A percentile compares a stretch with the other conserved stretches of the same genome.
These are phyloP conservation scores for Euplexia lucipara DNA, from an alignment of 2,888 invertebrate species.

Conservation along the genomic window DNA sequence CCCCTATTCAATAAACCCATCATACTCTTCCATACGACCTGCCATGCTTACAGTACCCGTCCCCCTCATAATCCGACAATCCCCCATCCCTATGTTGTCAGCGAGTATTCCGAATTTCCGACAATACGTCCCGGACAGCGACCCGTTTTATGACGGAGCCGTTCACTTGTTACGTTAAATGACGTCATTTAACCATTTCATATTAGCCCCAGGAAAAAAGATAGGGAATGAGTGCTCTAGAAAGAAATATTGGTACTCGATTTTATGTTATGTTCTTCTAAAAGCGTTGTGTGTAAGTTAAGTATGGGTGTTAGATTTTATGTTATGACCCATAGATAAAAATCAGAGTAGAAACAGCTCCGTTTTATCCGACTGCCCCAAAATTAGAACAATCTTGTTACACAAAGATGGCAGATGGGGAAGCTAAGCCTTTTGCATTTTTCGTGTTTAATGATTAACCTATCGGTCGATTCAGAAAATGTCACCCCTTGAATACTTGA, in stretches of 20 bases:
- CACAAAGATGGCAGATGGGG: neutral
- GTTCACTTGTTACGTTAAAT: constrained; percentile 53
- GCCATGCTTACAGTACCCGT: constrained; percentile 66
- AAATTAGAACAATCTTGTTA: neutral
- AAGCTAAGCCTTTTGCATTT: too few species aligned
- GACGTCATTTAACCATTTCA: constrained; percentile 61
- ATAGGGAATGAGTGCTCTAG: neutral
- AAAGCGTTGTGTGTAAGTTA: constrained; percentile 15
- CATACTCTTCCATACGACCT: constrained; percentile 4
- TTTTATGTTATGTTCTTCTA: constrained; percentile 5
- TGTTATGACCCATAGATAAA: constrained; percentile 32
- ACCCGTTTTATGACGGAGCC: constrained; percentile 65
- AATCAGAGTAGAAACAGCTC: neutral
- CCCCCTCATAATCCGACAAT: constrained; percentile 51
- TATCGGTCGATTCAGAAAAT: too few species aligned
- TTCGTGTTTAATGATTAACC: too few species aligned
- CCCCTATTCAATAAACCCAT: constrained; percentile 16
- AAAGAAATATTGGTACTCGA: constrained; percentile 3
- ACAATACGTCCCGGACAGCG: constrained; percentile 63
- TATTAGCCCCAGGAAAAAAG: constrained; percentile 48
- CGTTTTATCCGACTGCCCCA: neutral
- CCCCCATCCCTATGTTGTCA: constrained; percentile 74
- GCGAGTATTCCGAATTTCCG: constrained; percentile 65
- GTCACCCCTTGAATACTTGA: too few species aligned
- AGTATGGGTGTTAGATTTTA: constrained; percentile 32